Base-by-base conservation (phyloP, 2,113 vertebrate species). In the Ahaetulla prasina region DNA sequence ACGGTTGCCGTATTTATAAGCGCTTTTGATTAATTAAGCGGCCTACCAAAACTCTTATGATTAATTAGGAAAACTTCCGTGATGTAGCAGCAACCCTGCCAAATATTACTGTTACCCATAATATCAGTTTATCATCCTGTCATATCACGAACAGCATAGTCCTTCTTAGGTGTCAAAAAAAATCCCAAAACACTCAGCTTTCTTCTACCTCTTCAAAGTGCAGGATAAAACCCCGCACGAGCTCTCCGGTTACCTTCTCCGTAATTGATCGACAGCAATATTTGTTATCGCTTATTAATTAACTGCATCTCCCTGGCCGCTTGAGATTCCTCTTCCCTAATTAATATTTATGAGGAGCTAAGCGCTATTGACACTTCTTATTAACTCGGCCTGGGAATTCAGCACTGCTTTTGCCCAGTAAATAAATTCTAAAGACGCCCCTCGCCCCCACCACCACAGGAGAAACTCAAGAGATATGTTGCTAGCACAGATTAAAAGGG, bases 281-380 rank as follows among this genome's bases (percentile, higher is more conserved):
- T 92, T 89, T 92, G 57, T 87, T 74, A 88, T 90, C 53, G 92
- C 85, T 53, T 90, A 80, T 90, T 90, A 90, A 90, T 80, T 87
- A 90, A 93, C 89, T 55, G 47, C 30, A 10, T 35, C 63, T 88
- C 27, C 45, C 84, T 4, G 49, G 89, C 80, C 85, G 16, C 85
- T 87, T 80, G 92, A 93, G 92, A 93, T 54, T 88, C 92, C 85
- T 12, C 85, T 39, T 74, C 39, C 57, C 39, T 47, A 55, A 93
- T 93, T 90, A 93, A 93, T 93, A 93, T 93, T 93, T 87, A 93
- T 90, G 89, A 93, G 92, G 49, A 68, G 89, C 89, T 93, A 90
- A 90, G 43, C 39, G 50, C 92, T 90, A 90, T 90, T 93, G 89
- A 74, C n/a, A 85, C 55, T 90, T 74, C 84, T 49, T 52, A 89